Conservation (phyloP, 2,888 invertebrate genomes). For the Coremacera marginata region DNA sequence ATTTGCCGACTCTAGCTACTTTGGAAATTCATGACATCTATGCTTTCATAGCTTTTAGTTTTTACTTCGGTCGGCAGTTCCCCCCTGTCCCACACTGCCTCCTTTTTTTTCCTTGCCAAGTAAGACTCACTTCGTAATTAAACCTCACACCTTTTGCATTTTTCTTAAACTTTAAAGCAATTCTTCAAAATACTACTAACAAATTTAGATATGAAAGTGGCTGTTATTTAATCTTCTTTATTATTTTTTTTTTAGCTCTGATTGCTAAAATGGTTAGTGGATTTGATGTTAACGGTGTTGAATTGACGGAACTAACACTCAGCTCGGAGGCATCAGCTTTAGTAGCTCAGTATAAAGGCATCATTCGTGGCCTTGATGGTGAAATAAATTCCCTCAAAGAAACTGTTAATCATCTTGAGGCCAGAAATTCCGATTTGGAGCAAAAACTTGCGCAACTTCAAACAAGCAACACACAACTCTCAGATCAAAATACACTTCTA, state of each 20-base stretch:
- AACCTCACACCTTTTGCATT: too few relatives aligned
- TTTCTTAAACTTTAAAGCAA: too few relatives aligned
- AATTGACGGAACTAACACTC: conserved; percentile 70
- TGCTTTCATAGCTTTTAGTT: too few relatives aligned
- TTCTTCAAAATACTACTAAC: too few relatives aligned
- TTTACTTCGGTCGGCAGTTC: too few relatives aligned
- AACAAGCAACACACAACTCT: conserved; percentile 80
- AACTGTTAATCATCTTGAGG: conserved; percentile 56
- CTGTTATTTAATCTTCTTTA: conserved; percentile 48
- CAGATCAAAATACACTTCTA: conserved; percentile 88
- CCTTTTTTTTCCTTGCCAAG: too few relatives aligned
- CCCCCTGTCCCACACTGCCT: too few relatives aligned
- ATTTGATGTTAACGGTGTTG: conserved; percentile 70
- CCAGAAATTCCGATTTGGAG: conserved; percentile 62
- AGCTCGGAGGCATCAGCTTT: conserved; percentile 67
- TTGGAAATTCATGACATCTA: too few relatives aligned
- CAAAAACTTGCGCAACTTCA: conserved; percentile 76
- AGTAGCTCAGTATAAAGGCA: conserved; percentile 83
- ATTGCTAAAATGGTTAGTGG: conserved; percentile 72
- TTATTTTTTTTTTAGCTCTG: conserved; percentile 62
- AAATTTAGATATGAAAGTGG: too few relatives aligned
- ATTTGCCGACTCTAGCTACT: too few relatives aligned
- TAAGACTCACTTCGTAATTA: too few relatives aligned
- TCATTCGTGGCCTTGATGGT: conserved; percentile 91
- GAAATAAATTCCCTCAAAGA: conserved; percentile 71